Evolutionary conservation across 2,888 invertebrate species (phyloP), one percentile per base, ranked within the genome.

Genomic region (Mantis religiosa): DNA sequence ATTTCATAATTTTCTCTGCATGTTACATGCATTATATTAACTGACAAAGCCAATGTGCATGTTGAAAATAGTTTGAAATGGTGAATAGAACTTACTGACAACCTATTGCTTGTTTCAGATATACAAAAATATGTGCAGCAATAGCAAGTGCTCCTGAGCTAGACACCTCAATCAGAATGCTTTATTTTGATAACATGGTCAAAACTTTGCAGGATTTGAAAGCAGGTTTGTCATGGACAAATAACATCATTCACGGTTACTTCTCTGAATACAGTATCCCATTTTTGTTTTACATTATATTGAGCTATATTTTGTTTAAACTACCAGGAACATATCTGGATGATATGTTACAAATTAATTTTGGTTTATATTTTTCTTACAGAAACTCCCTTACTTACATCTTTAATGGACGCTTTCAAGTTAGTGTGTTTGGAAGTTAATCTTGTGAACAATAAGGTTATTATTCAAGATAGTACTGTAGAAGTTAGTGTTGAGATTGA

Each of bases 101-200:
- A 34, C 41, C 12, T 41, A 2, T 47, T 41, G 28, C 85, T 81
- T n/a, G 41, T 84, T 86, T 9, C 82, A 96, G 96, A 92, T 97
- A 96, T 92, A 95, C 96, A 88, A 96, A 96, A 93, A 95, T 96
- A 89, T 97, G 97, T 92, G 96, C 97, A 86, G 96, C 96, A 89
- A 96, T 98, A 90, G 96, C 97, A 9, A 96, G 97, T 90, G 96
- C 97, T 87, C 93, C 95, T 20, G 96, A 96, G 92, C 94, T 98
- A 91, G 97, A 97, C 92, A 95, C 96, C 89, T 95, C 97, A 90
- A 95, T 96, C 91, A 95, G 97, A 92, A 95, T 96, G 91, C 95
- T 96, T 90, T 97, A 97, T 92, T 97, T 97, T 92, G 97, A 97
- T 91, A 97, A 98, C 92, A 97, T 98, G 95, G 94, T 96, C 91